A percentile compares a stretch with the other conserved stretches of the same genome.
These are phyloP conservation scores for Zaprionus obscuricornis DNA, from an alignment of 2,888 invertebrate genomes.

Conservation along the genomic window DNA sequence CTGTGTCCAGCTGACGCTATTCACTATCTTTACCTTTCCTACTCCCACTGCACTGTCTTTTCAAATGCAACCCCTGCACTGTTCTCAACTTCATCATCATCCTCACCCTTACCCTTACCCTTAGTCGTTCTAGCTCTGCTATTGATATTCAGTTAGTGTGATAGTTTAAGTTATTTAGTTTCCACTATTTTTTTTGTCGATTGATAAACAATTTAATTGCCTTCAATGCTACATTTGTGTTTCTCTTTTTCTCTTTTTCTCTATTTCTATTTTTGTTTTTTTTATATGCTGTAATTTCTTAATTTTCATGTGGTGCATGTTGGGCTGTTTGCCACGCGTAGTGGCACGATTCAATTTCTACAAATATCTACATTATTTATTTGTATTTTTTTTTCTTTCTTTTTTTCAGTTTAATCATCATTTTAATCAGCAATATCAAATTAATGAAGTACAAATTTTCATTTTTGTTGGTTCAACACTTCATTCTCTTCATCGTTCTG, in stretches of 20 bases:
- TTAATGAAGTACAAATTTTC: no score
- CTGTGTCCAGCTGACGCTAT: constrained; percentile 66
- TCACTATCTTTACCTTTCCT: not conserved
- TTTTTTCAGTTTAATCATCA: no score
- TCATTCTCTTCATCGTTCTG: no score
- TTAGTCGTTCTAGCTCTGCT: constrained; percentile 26
- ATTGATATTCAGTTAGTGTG: constrained; percentile 50
- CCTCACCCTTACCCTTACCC: constrained; percentile 3
- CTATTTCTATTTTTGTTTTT: not conserved
- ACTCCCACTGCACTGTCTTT: constrained; percentile 1
- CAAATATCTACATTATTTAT: no score
- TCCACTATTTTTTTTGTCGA: constrained; percentile 27
- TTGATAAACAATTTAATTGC: constrained; percentile 60
- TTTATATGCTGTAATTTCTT: constrained; percentile 21
- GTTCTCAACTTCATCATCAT: constrained; percentile 1
- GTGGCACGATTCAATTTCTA: no score
- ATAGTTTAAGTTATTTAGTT: constrained; percentile 44
- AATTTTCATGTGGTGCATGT: no score
- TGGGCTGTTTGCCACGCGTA: no score
- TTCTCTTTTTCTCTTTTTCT: not conserved
- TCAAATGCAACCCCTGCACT: constrained; percentile 7
- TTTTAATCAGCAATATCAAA: no score
- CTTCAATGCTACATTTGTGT: not conserved
- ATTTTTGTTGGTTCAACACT: no score
- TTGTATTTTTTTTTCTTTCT: no score